phyloP scores from a whole-genome alignment of 2,888 invertebrate species.

The Melitaea athalia region DNA sequence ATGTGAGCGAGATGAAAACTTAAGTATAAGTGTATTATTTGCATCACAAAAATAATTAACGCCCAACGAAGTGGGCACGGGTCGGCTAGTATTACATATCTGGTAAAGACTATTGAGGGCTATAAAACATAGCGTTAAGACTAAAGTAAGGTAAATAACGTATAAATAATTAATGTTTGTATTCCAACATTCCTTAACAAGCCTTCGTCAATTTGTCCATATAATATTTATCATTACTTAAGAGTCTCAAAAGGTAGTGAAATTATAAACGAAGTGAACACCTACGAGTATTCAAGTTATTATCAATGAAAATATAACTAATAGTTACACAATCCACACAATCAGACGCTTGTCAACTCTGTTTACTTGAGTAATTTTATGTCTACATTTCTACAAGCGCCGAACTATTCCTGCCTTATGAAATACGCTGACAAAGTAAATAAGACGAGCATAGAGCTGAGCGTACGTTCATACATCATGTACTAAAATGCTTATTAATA shows the following conservation, averaged over 20 bases:
- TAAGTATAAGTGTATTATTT: too few relatives aligned
- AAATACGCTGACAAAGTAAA: conserved; percentile 28
- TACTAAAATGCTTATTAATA: too few relatives aligned
- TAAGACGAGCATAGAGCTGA: conserved; percentile 14
- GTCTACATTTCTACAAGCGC: conserved; percentile 23
- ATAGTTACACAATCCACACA: neutral
- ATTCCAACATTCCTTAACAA: neutral
- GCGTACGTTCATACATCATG: too few relatives aligned
- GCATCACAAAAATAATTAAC: too few relatives aligned
- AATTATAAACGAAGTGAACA: neutral
- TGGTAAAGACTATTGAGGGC: too few relatives aligned
- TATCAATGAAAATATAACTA: conserved; percentile 4
- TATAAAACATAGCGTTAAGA: too few relatives aligned
- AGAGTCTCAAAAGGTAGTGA: neutral
- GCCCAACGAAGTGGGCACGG: too few relatives aligned
- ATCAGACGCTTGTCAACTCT: conserved; percentile 11
- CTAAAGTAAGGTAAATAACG: too few relatives aligned
- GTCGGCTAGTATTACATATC: too few relatives aligned
- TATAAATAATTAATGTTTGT: too few relatives aligned
- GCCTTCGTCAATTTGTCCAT: neutral
- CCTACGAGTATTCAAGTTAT: neutral
- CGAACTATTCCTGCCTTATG: conserved; percentile 20
- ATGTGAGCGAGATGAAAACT: too few relatives aligned
- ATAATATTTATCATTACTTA: neutral
- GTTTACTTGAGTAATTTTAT: conserved; percentile 22